Conservation (phyloP, 2,797 vertebrate genomes). For the Gymnopithys bicolor region DNA sequence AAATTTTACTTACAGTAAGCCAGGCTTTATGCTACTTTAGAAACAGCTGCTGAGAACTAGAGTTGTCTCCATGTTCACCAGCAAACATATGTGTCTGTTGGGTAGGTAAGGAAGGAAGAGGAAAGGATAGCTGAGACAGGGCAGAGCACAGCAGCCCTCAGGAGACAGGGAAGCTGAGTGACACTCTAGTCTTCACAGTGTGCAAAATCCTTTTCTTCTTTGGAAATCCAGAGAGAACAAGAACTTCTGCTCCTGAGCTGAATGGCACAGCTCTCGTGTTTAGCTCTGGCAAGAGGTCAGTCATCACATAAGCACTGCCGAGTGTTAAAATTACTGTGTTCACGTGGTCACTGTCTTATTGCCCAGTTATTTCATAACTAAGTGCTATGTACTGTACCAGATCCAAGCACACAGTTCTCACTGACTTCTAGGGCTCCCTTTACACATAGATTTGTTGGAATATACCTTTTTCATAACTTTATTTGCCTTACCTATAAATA, state of each 20-base stretch:
- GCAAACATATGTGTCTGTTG: not conserved
- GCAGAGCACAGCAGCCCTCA: not conserved
- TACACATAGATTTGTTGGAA: not conserved
- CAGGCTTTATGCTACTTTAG: not conserved
- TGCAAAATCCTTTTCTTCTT: not conserved
- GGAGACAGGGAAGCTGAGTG: not conserved
- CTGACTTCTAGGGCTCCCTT: not conserved
- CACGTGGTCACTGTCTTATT: not conserved
- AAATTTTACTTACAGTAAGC: not conserved
- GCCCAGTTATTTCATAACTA: slow-evolving; percentile 39
- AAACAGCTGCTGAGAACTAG: not conserved
- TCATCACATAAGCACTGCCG: not conserved
- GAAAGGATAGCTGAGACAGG: not conserved
- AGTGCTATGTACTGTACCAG: not conserved
- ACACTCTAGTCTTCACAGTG: not conserved
- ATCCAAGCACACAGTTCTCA: not conserved
- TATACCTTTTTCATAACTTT: not conserved
- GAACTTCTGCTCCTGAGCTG: not conserved
- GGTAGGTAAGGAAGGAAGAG: not conserved
- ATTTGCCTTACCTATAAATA: not conserved
- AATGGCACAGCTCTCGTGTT: not conserved
- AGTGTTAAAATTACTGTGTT: slow-evolving; percentile 6
- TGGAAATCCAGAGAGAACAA: not conserved
- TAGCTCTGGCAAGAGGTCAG: not conserved
- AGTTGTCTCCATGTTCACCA: not conserved